A percentile compares a stretch with the other conserved stretches of the same genome.
Conservation (phyloP, 1,140 invertebrate genomes). For the Neodiprion pinetum region DNA sequence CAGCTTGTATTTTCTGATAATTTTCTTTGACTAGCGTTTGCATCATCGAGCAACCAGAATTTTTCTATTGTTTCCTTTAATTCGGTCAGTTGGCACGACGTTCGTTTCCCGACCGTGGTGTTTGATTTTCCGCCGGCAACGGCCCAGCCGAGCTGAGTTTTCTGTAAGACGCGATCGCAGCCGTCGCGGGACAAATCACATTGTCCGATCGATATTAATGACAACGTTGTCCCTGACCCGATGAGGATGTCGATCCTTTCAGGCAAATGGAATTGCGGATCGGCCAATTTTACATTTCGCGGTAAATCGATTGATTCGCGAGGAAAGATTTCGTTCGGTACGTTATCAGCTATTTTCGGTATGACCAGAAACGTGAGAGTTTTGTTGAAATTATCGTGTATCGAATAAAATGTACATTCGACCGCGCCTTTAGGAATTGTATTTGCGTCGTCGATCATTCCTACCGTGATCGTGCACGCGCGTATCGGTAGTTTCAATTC, state of each 20-base stretch:
- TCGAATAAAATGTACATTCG: conserved; percentile 17
- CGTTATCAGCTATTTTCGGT: too few species aligned
- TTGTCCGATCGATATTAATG: neutral
- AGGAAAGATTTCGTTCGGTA: too few species aligned
- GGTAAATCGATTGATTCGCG: neutral
- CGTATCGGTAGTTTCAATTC: conserved; percentile 21
- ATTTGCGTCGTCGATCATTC: conserved; percentile 18
- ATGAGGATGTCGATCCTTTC: neutral
- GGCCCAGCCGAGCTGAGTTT: neutral
- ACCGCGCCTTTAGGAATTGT: conserved; percentile 22
- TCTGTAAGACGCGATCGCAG: too few species aligned
- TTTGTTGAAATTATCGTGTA: conserved; percentile 25
- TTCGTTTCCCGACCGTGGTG: neutral
- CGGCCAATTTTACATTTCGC: neutral
- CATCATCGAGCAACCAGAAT: conserved; percentile 29
- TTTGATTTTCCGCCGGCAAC: conserved; percentile 17
- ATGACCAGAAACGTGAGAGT: conserved; percentile 20
- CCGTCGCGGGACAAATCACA: neutral
- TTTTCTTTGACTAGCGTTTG: neutral
- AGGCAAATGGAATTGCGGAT: conserved; percentile 11
- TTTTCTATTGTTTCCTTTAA: conserved; percentile 16
- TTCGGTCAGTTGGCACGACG: neutral
- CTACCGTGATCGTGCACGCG: conserved; percentile 16
- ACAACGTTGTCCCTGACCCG: neutral
- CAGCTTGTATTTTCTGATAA: neutral